These are phyloP conservation scores for Lynx canadensis DNA, from an alignment of 2,113 vertebrate genomes.

Conservation along the genomic window DNA sequence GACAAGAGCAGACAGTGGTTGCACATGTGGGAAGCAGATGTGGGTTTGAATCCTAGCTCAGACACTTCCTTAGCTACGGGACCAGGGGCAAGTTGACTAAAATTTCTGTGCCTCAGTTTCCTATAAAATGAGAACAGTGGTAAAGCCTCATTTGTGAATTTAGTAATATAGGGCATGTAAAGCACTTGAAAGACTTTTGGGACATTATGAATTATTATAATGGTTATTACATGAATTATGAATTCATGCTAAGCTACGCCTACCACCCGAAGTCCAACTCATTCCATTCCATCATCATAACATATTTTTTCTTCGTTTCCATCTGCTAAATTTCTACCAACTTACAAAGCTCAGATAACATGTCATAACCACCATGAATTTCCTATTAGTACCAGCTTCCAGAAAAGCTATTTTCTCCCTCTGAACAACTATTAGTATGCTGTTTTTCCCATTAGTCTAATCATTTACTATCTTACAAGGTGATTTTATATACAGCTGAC, in stretches of 20 bases:
- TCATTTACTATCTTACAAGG: not conserved
- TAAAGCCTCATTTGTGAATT: not conserved
- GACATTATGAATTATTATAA: not conserved
- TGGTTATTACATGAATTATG: not conserved
- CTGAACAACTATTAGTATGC: not conserved
- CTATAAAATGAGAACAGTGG: not conserved
- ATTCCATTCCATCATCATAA: not conserved
- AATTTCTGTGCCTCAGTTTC: not conserved
- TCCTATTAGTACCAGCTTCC: not conserved
- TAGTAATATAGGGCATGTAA: not conserved
- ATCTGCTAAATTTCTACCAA: not conserved
- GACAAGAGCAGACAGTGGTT: accelerated
- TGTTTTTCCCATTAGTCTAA: not conserved
- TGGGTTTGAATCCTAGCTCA: not conserved
- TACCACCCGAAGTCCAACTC: not conserved
- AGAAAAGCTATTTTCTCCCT: not conserved
- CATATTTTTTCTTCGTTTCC: not conserved
- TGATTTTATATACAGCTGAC: not conserved
- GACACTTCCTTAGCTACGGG: not conserved
- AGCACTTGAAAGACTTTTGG: not conserved
- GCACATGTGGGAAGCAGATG: not conserved
- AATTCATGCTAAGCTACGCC: not conserved
- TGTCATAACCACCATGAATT: not conserved
- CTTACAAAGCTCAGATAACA: slow-evolving; percentile 18
- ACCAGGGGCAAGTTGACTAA: not conserved